Evolutionary conservation across 2,113 vertebrate species (phyloP).

Genomic region (Delphinapterus leucas): DNA sequence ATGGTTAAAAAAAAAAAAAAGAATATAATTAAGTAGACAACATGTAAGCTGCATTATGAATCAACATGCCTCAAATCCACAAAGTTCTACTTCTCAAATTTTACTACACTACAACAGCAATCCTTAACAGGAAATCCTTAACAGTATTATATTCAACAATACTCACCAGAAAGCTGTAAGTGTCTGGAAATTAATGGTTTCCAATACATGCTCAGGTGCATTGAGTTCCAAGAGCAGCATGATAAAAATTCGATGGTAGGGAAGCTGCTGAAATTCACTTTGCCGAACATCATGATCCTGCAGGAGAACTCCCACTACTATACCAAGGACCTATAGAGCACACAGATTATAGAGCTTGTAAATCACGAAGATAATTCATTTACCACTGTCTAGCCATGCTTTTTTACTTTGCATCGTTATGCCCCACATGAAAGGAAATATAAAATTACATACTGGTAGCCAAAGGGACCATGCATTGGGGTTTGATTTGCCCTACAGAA

Average conservation of each 20-base stretch:
- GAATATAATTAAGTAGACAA: not conserved
- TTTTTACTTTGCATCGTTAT: not conserved
- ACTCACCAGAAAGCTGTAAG: slow-evolving; percentile 98
- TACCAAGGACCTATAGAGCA: slow-evolving; percentile 91
- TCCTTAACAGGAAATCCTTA: not conserved
- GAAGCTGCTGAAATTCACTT: slow-evolving; percentile 98
- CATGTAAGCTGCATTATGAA: not conserved
- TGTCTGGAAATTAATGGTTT: slow-evolving; percentile 99
- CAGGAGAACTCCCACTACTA: slow-evolving; percentile 97
- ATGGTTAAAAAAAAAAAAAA: not conserved
- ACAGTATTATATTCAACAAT: not conserved
- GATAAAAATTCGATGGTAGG: slow-evolving; percentile 98
- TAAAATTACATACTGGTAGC: not conserved
- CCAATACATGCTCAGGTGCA: slow-evolving; percentile 97
- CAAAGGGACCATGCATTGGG: not conserved
- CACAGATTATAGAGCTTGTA: not conserved
- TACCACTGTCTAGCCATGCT: not conserved
- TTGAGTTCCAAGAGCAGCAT: slow-evolving; percentile 98
- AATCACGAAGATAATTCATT: not conserved
- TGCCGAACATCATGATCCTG: slow-evolving; percentile 98
- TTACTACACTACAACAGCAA: not conserved
- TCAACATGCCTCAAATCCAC: not conserved
- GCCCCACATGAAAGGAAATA: not conserved
- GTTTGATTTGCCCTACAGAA: not conserved
- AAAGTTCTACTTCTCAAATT: not conserved